Evolutionary conservation across 64 coral and sea anemone genomes (phyloP).

Genomic region (Acropora yongei): DNA sequence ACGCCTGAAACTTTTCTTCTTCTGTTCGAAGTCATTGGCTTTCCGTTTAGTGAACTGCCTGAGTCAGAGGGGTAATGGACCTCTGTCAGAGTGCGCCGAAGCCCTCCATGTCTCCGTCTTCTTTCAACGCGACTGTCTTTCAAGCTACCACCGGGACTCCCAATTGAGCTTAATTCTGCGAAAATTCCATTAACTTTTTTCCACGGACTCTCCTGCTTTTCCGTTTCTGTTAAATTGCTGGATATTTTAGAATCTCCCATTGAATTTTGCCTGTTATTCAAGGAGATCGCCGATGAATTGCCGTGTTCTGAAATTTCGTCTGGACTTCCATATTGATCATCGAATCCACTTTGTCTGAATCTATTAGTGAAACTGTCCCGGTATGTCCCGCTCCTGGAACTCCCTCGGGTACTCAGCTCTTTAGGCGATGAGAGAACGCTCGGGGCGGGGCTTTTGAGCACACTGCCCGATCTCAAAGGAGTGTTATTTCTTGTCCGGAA

Average conservation of each 20-base stretch:
- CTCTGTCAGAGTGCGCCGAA: slow-evolving; percentile 5
- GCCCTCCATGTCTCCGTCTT: background rate
- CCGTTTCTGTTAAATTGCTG: background rate
- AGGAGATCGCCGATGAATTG: background rate
- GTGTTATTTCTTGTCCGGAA: background rate
- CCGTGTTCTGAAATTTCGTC: background rate
- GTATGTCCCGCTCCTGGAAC: slow-evolving; percentile 14
- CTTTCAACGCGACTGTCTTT: background rate
- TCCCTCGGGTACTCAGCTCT: slow-evolving; percentile 8
- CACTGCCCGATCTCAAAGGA: background rate
- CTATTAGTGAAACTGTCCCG: slow-evolving; percentile 5
- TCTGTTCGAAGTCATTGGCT: background rate
- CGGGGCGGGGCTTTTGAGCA: background rate
- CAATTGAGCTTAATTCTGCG: background rate
- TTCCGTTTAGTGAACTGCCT: slow-evolving; percentile 15
- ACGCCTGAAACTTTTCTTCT: slow-evolving; percentile 70
- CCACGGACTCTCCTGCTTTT: background rate
- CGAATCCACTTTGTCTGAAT: background rate
- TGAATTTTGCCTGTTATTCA: background rate
- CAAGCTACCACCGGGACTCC: background rate
- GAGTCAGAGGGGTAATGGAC: slow-evolving; percentile 31
- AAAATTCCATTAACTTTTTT: background rate
- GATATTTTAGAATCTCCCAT: background rate
- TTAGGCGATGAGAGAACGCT: background rate
- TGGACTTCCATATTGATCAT: background rate